Conservation (phyloP, 2,113 vertebrate genomes). For the Microtus ochrogaster region DNA sequence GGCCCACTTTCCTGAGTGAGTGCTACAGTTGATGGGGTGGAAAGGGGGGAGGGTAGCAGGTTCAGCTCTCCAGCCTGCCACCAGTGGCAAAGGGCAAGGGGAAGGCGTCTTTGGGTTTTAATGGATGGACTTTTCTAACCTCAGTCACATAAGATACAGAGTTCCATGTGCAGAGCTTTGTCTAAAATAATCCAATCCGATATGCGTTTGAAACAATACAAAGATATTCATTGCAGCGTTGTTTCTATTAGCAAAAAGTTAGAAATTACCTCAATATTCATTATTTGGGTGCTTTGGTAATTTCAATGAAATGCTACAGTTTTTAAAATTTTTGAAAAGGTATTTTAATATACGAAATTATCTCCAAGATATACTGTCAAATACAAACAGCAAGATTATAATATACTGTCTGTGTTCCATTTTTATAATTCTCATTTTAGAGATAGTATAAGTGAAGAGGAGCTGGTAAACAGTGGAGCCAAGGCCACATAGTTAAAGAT, state of each 20-base stretch:
- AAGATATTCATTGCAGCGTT: not conserved
- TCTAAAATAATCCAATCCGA: not conserved
- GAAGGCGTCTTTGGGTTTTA: conserved; percentile 17
- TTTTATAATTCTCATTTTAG: conserved; percentile 17
- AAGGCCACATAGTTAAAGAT: not conserved
- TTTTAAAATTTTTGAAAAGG: conserved; percentile 49
- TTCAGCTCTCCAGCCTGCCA: not conserved
- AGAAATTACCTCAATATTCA: not conserved
- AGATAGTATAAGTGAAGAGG: conserved; percentile 7
- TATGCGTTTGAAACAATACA: not conserved
- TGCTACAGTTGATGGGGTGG: not conserved
- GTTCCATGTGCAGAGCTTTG: conserved; percentile 4
- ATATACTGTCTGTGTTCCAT: not conserved
- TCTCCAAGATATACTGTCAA: conserved; percentile 32
- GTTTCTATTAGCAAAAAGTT: not conserved
- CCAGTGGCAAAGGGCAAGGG: not conserved
- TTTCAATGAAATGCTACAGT: not conserved
- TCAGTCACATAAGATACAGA: not conserved
- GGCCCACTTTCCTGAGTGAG: not conserved
- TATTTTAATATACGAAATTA: conserved; percentile 29
- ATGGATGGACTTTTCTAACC: conserved; percentile 17
- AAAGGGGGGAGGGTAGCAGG: not conserved
- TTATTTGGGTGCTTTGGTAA: conserved; percentile 27
- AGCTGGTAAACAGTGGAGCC: not conserved
- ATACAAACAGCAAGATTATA: conserved; percentile 18